Conservation (phyloP, 2,797 vertebrate genomes). For the Stomatorhinus walkeri region DNA sequence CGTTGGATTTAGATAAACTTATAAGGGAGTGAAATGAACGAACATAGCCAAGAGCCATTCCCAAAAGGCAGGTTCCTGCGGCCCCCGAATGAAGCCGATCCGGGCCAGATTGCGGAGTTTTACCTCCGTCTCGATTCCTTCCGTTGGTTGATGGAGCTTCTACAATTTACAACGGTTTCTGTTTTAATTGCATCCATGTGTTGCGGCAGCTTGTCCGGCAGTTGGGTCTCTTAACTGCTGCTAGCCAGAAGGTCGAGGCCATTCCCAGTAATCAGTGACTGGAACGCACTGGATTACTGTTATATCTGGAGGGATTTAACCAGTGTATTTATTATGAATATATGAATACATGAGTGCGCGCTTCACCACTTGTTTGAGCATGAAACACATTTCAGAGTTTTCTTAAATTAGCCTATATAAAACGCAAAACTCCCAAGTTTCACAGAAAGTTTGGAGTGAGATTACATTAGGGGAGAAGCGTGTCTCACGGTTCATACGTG, state of each 20-base stretch:
- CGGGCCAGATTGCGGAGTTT: not conserved
- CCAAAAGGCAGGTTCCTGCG: not conserved
- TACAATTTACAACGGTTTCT: constrained; percentile 17
- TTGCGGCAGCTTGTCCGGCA: constrained; percentile 38
- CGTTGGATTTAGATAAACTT: not conserved
- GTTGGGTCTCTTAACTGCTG: constrained; percentile 32
- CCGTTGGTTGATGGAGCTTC: not conserved
- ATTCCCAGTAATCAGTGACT: constrained; percentile 42
- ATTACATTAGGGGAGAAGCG: not conserved
- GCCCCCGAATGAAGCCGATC: not conserved
- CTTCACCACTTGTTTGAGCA: not conserved
- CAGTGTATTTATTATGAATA: not conserved
- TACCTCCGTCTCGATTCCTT: not conserved
- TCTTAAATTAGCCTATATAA: not conserved
- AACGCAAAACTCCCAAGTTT: not conserved
- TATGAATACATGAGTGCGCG: not conserved
- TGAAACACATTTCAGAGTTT: not conserved
- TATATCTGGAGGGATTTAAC: not conserved
- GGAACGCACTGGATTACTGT: constrained; percentile 33
- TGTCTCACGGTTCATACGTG: not conserved
- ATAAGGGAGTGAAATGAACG: not conserved
- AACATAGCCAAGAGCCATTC: not conserved
- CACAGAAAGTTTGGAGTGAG: not conserved
- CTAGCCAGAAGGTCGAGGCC: constrained; percentile 41
- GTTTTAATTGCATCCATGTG: constrained; percentile 44